Conservation (phyloP, 1,140 invertebrate genomes). For the Pseudachorutes palmiensis region DNA sequence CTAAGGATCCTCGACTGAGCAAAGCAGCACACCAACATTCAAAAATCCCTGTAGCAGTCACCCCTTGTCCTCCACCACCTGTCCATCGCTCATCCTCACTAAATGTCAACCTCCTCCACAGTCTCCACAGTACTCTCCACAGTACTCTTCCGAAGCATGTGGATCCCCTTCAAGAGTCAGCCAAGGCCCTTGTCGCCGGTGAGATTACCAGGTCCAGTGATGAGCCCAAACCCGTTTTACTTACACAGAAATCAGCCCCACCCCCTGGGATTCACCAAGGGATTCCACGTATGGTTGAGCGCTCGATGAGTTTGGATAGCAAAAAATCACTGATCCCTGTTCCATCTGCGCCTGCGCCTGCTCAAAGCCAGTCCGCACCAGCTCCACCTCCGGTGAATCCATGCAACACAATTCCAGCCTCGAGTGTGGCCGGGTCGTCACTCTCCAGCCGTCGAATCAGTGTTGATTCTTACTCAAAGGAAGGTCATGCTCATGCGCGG, state of each 20-base stretch:
- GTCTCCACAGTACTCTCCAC: too few relatives aligned
- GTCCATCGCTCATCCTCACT: background rate
- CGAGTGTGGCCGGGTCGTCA: conserved; percentile 1
- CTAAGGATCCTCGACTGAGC: conserved; percentile 2
- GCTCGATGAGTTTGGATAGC: conserved; percentile 34
- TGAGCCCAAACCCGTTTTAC: background rate
- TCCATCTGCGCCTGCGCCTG: background rate
- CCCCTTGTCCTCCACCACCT: conserved; percentile 5
- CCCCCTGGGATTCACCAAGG: conserved; percentile 26
- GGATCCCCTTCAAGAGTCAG: background rate
- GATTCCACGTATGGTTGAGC: conserved; percentile 34
- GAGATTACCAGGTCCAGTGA: background rate
- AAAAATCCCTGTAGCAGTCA: conserved; percentile 9
- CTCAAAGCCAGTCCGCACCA: background rate
- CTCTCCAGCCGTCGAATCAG: conserved; percentile 18
- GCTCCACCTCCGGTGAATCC: background rate
- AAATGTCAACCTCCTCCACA: too few relatives aligned
- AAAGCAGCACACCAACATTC: background rate
- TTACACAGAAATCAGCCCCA: conserved; percentile 2
- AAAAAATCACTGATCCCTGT: conserved; percentile 9
- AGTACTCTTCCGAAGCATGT: background rate
- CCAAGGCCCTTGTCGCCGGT: background rate
- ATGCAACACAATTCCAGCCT: background rate
- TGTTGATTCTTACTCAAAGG: conserved; percentile 15
- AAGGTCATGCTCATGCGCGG: background rate